Percentiles rank a stretch among this genome's conserved stretches.
Conservation (phyloP, 2,888 invertebrate species). For the Drosophila stalkeri region DNA sequence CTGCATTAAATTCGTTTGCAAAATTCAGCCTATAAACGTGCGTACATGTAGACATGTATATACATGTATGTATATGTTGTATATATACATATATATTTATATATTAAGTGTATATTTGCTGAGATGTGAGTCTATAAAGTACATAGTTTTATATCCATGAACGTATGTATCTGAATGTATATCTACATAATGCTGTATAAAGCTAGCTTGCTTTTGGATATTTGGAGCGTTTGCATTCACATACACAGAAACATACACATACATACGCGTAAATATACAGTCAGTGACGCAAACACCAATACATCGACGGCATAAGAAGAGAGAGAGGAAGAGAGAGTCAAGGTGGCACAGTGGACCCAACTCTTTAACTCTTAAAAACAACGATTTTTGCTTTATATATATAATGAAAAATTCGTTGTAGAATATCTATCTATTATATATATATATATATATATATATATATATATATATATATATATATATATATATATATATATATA, state of each 20-base stretch:
- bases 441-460: background rate
- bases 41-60: background rate
- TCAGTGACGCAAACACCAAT: too few relatives aligned
- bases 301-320: too few relatives aligned
- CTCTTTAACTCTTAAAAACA: too few relatives aligned
- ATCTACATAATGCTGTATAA: conserved; percentile 10
- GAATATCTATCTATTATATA: too few relatives aligned
- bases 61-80: background rate
- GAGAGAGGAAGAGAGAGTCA: too few relatives aligned
- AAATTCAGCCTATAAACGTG: background rate
- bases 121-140: background rate
- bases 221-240: conserved; percentile 21
- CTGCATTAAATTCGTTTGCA: background rate
- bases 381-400: background rate
- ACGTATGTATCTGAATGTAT: background rate
- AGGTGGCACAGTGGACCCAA: too few relatives aligned
- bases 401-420: too few relatives aligned
- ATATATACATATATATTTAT: background rate
- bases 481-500: background rate
- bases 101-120: background rate
- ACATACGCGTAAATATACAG: background rate
- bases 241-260: background rate
- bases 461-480: background rate
- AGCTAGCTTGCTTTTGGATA: conserved; percentile 22
- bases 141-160: background rate